Percentiles rank a stretch among this genome's conserved stretches.
Conservation (phyloP, 1,140 invertebrate species). For the Condylostylus longicornis region DNA sequence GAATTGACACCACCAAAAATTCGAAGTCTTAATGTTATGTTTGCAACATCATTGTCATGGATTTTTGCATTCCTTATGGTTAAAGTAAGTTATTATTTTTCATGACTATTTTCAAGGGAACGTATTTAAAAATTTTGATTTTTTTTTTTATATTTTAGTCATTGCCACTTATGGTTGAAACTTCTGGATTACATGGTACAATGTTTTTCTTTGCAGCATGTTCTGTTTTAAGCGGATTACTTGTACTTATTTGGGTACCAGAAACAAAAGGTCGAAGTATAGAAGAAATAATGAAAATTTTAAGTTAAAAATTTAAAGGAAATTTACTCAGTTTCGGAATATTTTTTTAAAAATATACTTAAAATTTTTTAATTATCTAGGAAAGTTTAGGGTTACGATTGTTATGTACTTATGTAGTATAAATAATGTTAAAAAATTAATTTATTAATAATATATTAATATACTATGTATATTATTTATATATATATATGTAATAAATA, state of each 20-base stretch:
- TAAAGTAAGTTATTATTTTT: constrained; percentile 13
- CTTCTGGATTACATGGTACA: constrained; percentile 19
- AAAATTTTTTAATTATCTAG: too few species aligned
- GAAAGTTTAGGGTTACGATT: too few species aligned
- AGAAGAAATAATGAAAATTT: constrained; percentile 40
- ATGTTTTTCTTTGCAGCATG: constrained; percentile 19
- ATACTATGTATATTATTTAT: too few species aligned
- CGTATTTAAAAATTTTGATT: too few species aligned
- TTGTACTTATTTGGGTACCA: constrained; percentile 37
- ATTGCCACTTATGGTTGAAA: constrained; percentile 11
- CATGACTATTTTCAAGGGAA: neutral
- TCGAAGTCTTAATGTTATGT: constrained; percentile 17
- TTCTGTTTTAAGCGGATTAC: constrained; percentile 15
- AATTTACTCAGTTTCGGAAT: too few species aligned
- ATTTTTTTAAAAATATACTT: too few species aligned
- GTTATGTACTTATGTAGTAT: too few species aligned
- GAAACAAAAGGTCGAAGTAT: constrained; percentile 70
- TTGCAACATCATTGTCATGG: constrained; percentile 21
- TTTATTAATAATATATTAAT: too few species aligned
- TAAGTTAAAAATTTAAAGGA: too few species aligned
- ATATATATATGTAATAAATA: too few species aligned
- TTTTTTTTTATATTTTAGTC: constrained; percentile 4
- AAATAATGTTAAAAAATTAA: too few species aligned
- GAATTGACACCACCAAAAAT: constrained; percentile 27
- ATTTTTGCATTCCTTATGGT: constrained; percentile 13